Evolutionary conservation across 2,888 invertebrate species (phyloP), one percentile per base, ranked within the genome.

Genomic region (Diachrysia chrysitis): DNA sequence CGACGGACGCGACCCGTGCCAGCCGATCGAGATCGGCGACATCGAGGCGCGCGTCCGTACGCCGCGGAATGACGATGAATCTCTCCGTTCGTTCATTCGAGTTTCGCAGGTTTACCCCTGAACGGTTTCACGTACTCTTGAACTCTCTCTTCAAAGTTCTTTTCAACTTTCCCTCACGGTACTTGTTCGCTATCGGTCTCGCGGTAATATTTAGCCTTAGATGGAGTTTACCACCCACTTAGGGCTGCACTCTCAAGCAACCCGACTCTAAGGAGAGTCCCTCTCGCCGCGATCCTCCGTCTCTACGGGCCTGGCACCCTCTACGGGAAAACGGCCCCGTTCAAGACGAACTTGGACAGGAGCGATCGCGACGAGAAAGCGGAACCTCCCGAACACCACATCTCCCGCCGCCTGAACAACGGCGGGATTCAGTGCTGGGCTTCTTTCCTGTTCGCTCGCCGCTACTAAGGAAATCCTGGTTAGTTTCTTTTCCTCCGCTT

Each of bases 161-260:
- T 96, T 96, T 95, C 96, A 96, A 93, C 96, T 97, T 96, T 97
- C 96, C 96, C 96, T 96, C 96, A 96, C 96, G 96, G 96, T 96
- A 96, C 96, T 96, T 96, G 93, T 94, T 95, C 93, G 95, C 96
- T 96, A 96, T 96, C 96, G 96, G 96, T 95, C 96, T 96, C 96
- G 93, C 93, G 95, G 92, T 91, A 81, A 93, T 96, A 96, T 96
- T 96, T 96, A 94, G 94, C 91, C 90, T 94, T 93, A 92, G 93
- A 93, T 92, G 93, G 92, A 93, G 90, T 95, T 96, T 96, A 96
- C 96, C 96, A 95, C 96, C 96, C 91, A 85, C 93, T 96, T 96
- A 89, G 94, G 92, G 95, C 94, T 96, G 96, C 96, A 96, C 92
- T 96, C 94, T 93, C 96, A 96, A 96, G 93, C 96, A 96, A 96